Evolutionary conservation across 2,888 invertebrate genomes (phyloP).

Genomic region (Cotesia congregata): DNA sequence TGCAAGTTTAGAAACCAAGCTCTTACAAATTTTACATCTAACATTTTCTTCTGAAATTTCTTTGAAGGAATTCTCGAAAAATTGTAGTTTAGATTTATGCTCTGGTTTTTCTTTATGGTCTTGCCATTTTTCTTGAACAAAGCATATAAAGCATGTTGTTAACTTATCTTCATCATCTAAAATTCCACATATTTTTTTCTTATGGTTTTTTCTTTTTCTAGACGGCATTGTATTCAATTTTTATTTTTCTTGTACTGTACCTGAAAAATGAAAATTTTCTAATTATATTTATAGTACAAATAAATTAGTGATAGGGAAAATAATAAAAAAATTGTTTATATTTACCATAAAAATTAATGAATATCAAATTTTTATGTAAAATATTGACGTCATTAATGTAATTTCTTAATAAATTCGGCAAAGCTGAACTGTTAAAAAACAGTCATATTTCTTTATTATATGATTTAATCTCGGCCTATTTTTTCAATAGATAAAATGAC

Average conservation of each 20-base stretch:
- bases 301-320: no score
- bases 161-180: background rate
- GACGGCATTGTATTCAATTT: background rate
- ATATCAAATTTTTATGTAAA: no score
- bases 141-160: background rate
- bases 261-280: background rate
- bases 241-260: background rate
- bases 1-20: background rate
- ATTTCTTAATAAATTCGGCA: no score
- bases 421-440: no score
- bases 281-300: background rate
- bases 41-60: background rate
- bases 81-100: background rate
- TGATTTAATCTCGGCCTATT: no score
- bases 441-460: no score
- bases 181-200: background rate
- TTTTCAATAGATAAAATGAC: no score
- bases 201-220: background rate
- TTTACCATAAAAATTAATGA: no score
- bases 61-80: background rate
- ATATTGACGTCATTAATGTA: no score
- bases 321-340: no score
- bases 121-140: background rate
- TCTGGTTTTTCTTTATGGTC: background rate
- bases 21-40: background rate